Conservation (phyloP, 2,113 vertebrate genomes). For the Poeciliopsis prolifica region DNA sequence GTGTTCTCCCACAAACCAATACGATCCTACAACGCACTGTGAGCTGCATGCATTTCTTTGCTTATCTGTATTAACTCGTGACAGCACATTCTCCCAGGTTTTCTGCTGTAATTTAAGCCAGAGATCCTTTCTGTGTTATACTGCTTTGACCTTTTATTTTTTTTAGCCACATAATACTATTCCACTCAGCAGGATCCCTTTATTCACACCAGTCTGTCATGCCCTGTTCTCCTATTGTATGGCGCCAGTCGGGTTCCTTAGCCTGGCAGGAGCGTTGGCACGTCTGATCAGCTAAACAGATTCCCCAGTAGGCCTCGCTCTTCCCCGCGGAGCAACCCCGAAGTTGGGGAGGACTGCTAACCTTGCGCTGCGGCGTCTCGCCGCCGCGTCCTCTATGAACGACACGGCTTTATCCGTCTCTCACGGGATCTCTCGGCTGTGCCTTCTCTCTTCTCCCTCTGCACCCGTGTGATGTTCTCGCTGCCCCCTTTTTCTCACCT, state of each 20-base stretch:
- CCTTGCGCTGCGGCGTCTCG: conserved; percentile 60
- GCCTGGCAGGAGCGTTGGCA: conserved; percentile 63
- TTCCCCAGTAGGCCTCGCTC: conserved; percentile 71
- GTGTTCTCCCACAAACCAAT: not conserved
- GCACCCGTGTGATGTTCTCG: conserved; percentile 57
- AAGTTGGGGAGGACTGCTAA: conserved; percentile 74
- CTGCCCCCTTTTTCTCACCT: conserved; percentile 56
- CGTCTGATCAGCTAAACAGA: conserved; percentile 75
- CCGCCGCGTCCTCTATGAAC: conserved; percentile 70
- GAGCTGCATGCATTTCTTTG: not conserved
- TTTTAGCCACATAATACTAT: conserved; percentile 42
- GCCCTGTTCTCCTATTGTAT: conserved; percentile 57
- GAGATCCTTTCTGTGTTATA: not conserved
- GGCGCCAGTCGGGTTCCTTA: conserved; percentile 53
- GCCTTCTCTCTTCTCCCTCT: conserved; percentile 51
- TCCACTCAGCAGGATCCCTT: conserved; percentile 58
- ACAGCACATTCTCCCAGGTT: not conserved
- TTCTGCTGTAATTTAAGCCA: conserved; percentile 1
- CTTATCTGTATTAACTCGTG: conserved; percentile 10
- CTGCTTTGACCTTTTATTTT: conserved; percentile 33
- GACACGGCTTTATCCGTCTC: conserved; percentile 72
- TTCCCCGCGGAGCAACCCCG: conserved; percentile 58
- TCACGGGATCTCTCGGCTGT: conserved; percentile 60
- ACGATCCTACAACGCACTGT: not conserved
- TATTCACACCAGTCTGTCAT: conserved; percentile 63